Evolutionary conservation across 2,113 vertebrate genomes (phyloP).

Genomic region (Ptychochromis oligacanthus): DNA sequence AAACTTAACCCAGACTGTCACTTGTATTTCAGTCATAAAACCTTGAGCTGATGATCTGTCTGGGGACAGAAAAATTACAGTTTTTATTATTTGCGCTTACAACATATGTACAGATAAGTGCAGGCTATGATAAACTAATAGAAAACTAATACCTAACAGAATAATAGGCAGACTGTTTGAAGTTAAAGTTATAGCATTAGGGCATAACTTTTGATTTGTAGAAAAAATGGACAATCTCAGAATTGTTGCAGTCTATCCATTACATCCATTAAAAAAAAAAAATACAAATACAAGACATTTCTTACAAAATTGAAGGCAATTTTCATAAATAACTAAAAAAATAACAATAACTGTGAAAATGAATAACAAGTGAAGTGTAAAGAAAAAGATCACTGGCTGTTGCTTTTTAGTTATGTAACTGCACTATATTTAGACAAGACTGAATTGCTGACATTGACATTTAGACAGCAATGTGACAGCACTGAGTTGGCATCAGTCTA

Average conservation of each 20-base stretch:
- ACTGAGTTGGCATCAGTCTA: background rate
- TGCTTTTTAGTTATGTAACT: background rate
- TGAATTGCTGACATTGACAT: background rate
- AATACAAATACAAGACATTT: no score
- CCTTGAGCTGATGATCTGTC: slow-evolving; percentile 9
- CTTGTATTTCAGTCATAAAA: background rate
- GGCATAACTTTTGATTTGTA: background rate
- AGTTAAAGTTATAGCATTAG: background rate
- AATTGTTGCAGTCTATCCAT: no score
- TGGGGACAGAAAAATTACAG: background rate
- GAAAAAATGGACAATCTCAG: no score
- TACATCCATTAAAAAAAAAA: no score
- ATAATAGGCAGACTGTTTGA: background rate
- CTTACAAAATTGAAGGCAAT: background rate
- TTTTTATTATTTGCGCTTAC: background rate
- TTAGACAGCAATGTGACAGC: background rate
- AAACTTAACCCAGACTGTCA: background rate
- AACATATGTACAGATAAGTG: background rate
- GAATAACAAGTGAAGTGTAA: background rate
- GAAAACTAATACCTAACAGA: no score
- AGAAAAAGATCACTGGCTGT: background rate
- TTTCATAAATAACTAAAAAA: background rate
- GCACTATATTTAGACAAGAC: background rate
- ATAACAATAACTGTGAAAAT: background rate
- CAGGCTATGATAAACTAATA: background rate